Conservation (phyloP, 1,140 invertebrate genomes). For the Pseudoatta argentina region DNA sequence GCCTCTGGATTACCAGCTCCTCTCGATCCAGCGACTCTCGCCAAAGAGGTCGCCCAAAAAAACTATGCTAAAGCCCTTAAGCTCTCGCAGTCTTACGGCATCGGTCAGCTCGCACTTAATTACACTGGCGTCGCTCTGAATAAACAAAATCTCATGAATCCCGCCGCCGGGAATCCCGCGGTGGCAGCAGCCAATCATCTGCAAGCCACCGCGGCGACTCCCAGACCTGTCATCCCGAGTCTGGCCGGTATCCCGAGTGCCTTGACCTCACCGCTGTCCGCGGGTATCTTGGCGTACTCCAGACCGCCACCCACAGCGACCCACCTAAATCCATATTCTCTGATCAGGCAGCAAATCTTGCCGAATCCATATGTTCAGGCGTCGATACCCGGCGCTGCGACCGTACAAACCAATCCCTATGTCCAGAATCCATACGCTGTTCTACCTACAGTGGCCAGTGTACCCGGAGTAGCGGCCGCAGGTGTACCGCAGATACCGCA, state of each 20-base stretch:
- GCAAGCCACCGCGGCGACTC: slow-evolving; percentile 69
- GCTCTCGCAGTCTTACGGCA: slow-evolving; percentile 86
- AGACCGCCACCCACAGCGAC: slow-evolving; percentile 87
- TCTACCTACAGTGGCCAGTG: slow-evolving; percentile 79
- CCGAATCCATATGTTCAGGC: slow-evolving; percentile 81
- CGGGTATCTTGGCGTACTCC: slow-evolving; percentile 87
- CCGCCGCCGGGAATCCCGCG: slow-evolving; percentile 75
- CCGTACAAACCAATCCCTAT: slow-evolving; percentile 83
- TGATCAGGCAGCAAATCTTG: slow-evolving; percentile 85
- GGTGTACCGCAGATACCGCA: slow-evolving; percentile 83
- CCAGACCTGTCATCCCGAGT: slow-evolving; percentile 80
- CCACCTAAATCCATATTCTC: slow-evolving; percentile 86
- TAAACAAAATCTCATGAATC: slow-evolving; percentile 86
- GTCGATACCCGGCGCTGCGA: slow-evolving; percentile 78
- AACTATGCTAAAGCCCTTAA: slow-evolving; percentile 91
- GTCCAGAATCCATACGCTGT: slow-evolving; percentile 83
- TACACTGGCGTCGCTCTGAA: slow-evolving; percentile 93
- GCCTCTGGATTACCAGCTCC: slow-evolving; percentile 74
- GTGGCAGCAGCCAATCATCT: slow-evolving; percentile 80
- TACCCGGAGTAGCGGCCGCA: slow-evolving; percentile 77
- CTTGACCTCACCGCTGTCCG: slow-evolving; percentile 79
- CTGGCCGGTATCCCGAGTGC: slow-evolving; percentile 80
- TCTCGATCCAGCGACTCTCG: slow-evolving; percentile 88
- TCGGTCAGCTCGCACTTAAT: slow-evolving; percentile 88
- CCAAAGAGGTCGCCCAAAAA: slow-evolving; percentile 92